Base-by-base conservation (phyloP, 1,140 invertebrate species). In the Anastatus disparis region DNA sequence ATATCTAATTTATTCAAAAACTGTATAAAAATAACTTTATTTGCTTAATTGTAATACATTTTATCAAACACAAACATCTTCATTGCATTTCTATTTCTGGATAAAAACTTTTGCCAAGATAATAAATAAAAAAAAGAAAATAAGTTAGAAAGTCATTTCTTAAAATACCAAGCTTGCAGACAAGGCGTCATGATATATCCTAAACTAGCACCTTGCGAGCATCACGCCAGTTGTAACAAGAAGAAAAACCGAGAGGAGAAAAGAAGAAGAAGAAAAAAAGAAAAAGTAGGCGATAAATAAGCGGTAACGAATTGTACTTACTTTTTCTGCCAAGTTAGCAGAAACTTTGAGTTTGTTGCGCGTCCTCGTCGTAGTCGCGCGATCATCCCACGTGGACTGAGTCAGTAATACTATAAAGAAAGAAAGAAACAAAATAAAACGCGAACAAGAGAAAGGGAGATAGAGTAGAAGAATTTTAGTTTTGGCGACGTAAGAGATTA, bases 251-350 rank as follows among this genome's bases (percentile, higher is more conserved):
- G n/a, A n/a, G n/a, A n/a, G n/a, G n/a, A n/a, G n/a, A n/a, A n/a
- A n/a, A n/a, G n/a, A n/a, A n/a, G n/a, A 2, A 38, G 27, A 10
- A 48, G 20, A 20, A 3, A n/a, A n/a, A 63, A 29, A 7, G 20
- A 50, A 62, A 63, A 63, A 53, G 7, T 9, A 35, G 44, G 50
- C 26, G 63, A 69, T 72, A 71, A 74, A 75, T 71, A 75, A 76
- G 74, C 73, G 72, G 73, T 73, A 77, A 77, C 31, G 46, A 77
- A 64, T 77, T 70, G 67, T 74, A 76, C 73, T 78, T 74, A 74
- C 74, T 75, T 75, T 67, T 68, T 59, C 71, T n/a, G 70, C 31
- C 72, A 65, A 78, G 73, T 75, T 72, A 64, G 72, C 69, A n/a
- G 74, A 75, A 78, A 77, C 70, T 74, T 74, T 62, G 58, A 52